Base-by-base conservation (phyloP, 2,113 vertebrate species). In the Thunnus maccoyii region DNA sequence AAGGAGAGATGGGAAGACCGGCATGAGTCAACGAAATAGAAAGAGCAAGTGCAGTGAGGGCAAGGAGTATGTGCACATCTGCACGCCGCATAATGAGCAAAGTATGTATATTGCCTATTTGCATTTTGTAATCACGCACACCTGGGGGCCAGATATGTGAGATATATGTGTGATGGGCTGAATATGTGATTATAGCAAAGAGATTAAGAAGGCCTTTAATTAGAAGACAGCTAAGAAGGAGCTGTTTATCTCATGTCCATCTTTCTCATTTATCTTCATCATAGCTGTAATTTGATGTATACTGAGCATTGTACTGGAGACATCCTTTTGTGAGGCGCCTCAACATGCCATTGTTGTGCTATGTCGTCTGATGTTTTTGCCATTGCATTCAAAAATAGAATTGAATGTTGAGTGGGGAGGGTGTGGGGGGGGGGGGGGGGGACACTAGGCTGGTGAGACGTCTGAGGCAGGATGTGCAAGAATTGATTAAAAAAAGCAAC, bases 191-290 rank as follows among this genome's bases (percentile, higher is more conserved):
- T 83, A 79, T 76, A 65, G 78, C 55, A 77, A 86, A 84, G 82
- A 80, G 90, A 85, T 89, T 85, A 84, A 80, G 76, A 85, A 76
- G 83, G 78, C 75, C 56, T 81, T 86, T 86, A 89, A 89, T 88
- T 86, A 86, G 68, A 57, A 32, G 64, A 73, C 69, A 78, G 75
- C 65, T 74, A 75, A 76, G 51, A 83, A 62, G 66, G 18, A 76
- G 60, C 70, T 80, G n/a, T 86, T 86, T 80, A 87, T 85, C 80
- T 71, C 54, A 27, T 60, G 65, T 72, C 75, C 65, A 71, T 90
- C 87, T 63, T 54, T 48, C 55, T 71, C 47, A 78, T 83, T 86
- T 81, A 85, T 87, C 84, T 82, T 32, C 73, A 89, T 88, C 79
- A 60, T 66, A 63, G 70, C 71, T 70, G 46, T 70, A 78, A 56